Evolutionary conservation across 2,888 invertebrate genomes (phyloP).

Genomic region (Troides oblongomaculatus): DNA sequence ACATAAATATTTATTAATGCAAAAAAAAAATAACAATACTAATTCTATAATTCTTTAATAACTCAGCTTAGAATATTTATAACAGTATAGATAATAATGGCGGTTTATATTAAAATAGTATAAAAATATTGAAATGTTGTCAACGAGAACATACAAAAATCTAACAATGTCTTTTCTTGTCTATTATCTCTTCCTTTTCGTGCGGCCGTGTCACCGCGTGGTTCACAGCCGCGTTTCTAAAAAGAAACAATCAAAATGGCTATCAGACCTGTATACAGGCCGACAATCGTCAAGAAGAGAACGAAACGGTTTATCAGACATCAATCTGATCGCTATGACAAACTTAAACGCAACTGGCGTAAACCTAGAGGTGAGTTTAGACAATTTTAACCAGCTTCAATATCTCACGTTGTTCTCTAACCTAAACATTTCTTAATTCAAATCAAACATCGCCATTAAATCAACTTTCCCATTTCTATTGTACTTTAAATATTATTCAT

Average conservation of each 20-base stretch:
- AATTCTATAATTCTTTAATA: not conserved
- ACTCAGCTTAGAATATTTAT: not conserved
- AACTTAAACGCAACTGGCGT: slow-evolving; percentile 98
- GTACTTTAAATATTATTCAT: not conserved
- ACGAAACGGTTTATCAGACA: slow-evolving; percentile 99
- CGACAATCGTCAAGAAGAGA: slow-evolving; percentile 97
- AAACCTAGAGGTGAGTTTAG: slow-evolving; percentile 91
- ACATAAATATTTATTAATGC: too few relatives aligned
- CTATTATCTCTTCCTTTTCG: slow-evolving; percentile 75
- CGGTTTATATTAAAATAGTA: not conserved
- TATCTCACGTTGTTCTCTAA: slow-evolving; percentile 18
- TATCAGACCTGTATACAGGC: slow-evolving; percentile 93
- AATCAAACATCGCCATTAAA: too few relatives aligned
- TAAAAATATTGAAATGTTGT: slow-evolving; percentile 23
- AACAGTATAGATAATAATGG: not conserved
- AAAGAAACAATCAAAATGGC: slow-evolving; percentile 85
- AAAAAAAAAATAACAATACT: not conserved
- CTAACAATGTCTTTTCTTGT: slow-evolving; percentile 64
- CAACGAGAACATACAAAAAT: slow-evolving; percentile 54
- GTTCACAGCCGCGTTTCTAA: slow-evolving; percentile 68
- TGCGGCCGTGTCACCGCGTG: slow-evolving; percentile 80
- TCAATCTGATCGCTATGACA: slow-evolving; percentile 98
- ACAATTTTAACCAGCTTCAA: not conserved
- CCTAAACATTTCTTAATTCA: not conserved
- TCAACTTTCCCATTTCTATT: too few relatives aligned